Percentiles rank a stretch among this genome's conserved stretches.
Conservation (phyloP, 2,797 vertebrate species). For the Diceros bicornis region DNA sequence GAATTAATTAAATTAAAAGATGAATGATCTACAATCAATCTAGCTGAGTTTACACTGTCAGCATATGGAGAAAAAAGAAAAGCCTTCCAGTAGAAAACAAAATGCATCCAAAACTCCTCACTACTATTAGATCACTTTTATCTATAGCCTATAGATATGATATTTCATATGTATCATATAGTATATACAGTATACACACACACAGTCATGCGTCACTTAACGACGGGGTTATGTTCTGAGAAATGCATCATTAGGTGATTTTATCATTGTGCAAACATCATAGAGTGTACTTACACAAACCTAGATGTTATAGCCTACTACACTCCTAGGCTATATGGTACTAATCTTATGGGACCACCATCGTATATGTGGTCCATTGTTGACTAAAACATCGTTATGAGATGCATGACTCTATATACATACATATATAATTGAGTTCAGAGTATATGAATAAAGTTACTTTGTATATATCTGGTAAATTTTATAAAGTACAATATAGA, state of each 20-base stretch:
- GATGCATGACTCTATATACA: background rate
- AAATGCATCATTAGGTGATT: too few species aligned
- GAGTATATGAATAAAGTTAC: background rate
- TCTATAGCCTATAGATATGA: background rate
- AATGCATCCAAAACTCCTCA: constrained; percentile 33
- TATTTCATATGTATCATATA: background rate
- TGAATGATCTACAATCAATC: constrained; percentile 52
- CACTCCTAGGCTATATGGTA: too few species aligned
- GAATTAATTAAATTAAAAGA: constrained; percentile 67
- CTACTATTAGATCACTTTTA: constrained; percentile 1
- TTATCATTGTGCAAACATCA: too few species aligned
- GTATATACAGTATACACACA: background rate
- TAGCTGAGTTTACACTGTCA: constrained; percentile 13
- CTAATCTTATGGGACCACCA: too few species aligned
- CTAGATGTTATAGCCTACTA: too few species aligned
- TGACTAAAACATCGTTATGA: too few species aligned
- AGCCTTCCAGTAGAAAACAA: constrained; percentile 4
- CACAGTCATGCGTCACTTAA: too few species aligned
- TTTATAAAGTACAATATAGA: background rate
- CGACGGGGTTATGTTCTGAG: too few species aligned
- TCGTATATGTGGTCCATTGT: too few species aligned
- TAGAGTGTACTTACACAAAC: too few species aligned
- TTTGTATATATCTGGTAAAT: constrained; percentile 33
- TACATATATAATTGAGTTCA: background rate
- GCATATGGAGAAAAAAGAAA: background rate